Base-by-base conservation (phyloP, 2,113 vertebrate genomes). In the Poeciliopsis turrubarensis region DNA sequence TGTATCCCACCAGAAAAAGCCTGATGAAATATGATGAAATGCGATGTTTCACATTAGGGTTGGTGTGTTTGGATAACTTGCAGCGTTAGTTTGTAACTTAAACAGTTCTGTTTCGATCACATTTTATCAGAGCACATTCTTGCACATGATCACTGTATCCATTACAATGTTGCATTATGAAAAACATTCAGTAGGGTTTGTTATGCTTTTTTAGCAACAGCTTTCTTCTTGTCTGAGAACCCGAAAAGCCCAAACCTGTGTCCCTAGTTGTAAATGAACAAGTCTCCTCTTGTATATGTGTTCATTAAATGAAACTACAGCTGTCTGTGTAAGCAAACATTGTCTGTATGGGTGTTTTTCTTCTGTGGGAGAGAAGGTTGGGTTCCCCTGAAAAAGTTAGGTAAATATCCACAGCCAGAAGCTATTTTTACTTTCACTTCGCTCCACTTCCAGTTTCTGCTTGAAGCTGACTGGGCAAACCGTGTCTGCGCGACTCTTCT, bases 391-490 rank as follows among this genome's bases (percentile, higher is more conserved):
- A 79, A 77, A 84, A 80, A 68, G 19, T 41, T n/a, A 60, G 67
- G 61, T 60, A 75, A 72, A 66, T 9, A 70, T 47, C 70, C 69
- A 39, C 37, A 78, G 31, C 25, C 26, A 68, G 68, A n/a, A 15
- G 7, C 11, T 32, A 73, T 32, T 81, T 87, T 82, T 84, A 63
- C 57, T 86, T 84, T 85, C 73, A 63, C 57, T 80, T 68, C 12
- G 60, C 65, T 9, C 17, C 26, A 25, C 32, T 60, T 60, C 85
- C 41, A 66, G 78, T 86, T 83, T 73, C 75, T 71, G 17, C 69
- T 65, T 62, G 15, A 69, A 77, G 67, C 54, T 26, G 5, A 71
- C 30, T 66, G 32, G 11, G 65, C 60, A 60, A 65, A 32, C 61
- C 60, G 8, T 60, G 34, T n/a, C 63, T 65, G 60, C 31, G 63